Evolutionary conservation across 1,140 invertebrate genomes (phyloP).

Genomic region (Lordiphosa clarofinis): DNA sequence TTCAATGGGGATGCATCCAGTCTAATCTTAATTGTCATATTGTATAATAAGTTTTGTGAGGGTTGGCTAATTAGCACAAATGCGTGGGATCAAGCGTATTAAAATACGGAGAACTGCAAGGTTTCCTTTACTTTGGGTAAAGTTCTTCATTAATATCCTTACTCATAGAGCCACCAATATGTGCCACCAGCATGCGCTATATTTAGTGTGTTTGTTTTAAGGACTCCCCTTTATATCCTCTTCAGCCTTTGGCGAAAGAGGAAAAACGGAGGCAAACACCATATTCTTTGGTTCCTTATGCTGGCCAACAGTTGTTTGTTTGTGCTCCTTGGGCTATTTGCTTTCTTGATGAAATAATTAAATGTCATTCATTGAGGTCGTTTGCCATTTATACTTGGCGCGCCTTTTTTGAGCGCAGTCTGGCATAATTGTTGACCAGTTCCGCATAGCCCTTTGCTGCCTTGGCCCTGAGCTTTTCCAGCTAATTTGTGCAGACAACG

Average conservation of each 20-base stretch:
- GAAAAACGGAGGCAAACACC: slow-evolving; percentile 9
- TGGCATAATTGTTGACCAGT: slow-evolving; percentile 69
- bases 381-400: slow-evolving; percentile 36
- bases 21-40: slow-evolving; percentile 17
- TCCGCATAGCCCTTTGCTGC: slow-evolving; percentile 61
- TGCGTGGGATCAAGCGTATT: neutral
- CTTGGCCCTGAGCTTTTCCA: slow-evolving; percentile 37
- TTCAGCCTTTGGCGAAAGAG: neutral
- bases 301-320: slow-evolving; percentile 64
- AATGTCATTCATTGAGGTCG: slow-evolving; percentile 75
- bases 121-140: neutral
- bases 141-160: neutral
- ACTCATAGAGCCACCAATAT: too few species aligned
- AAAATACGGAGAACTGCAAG: too few species aligned
- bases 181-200: slow-evolving; percentile 24
- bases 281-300: slow-evolving; percentile 44
- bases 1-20: slow-evolving; percentile 19
- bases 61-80: slow-evolving; percentile 43
- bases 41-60: slow-evolving; percentile 30
- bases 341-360: slow-evolving; percentile 78
- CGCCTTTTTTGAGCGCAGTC: slow-evolving; percentile 3
- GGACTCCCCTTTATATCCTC: too few species aligned
- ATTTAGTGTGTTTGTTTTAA: too few species aligned
- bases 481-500: slow-evolving; percentile 69
- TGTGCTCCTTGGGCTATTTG: slow-evolving; percentile 72